These are phyloP conservation scores for Sphaeridia pumilis DNA, from an alignment of 2,888 invertebrate genomes.

Conservation along the genomic window DNA sequence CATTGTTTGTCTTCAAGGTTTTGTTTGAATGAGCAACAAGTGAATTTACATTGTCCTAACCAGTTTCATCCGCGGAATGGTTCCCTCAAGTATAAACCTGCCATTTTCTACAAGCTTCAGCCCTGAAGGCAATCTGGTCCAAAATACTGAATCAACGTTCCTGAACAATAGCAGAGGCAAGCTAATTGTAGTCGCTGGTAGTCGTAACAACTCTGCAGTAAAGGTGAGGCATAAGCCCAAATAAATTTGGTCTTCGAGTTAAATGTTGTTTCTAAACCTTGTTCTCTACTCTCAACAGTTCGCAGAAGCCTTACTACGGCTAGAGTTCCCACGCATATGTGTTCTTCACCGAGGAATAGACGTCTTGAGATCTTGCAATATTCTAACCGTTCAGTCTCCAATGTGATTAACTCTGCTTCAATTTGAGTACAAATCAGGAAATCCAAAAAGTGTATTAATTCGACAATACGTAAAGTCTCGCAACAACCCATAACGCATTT, in stretches of 20 bases:
- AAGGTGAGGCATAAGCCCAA: conserved; percentile 37
- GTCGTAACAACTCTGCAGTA: conserved; percentile 56
- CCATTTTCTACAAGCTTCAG: conserved; percentile 67
- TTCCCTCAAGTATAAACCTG: conserved; percentile 74
- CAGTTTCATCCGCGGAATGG: conserved; percentile 65
- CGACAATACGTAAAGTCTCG: no score
- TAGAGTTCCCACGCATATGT: conserved; percentile 66
- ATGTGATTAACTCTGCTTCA: no score
- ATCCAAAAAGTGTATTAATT: no score
- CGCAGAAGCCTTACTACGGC: conserved; percentile 69
- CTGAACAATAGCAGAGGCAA: conserved; percentile 51
- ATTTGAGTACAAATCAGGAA: no score
- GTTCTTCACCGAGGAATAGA: conserved; percentile 77
- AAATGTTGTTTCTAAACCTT: not conserved
- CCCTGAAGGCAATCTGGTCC: conserved; percentile 56
- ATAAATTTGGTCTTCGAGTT: not conserved
- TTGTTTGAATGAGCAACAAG: not conserved
- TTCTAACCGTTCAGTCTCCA: conserved; percentile 43
- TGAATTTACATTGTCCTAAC: no score
- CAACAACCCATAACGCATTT: no score
- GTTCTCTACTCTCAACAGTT: conserved; percentile 48
- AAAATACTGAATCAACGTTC: conserved; percentile 48
- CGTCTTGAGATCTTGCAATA: conserved; percentile 48
- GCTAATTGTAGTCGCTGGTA: conserved; percentile 65
- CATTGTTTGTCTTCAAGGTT: conserved; percentile 39